Evolutionary conservation across 1,140 invertebrate species (phyloP), one percentile per base, ranked within the genome.

Genomic region (Latrodectus geometricus): DNA sequence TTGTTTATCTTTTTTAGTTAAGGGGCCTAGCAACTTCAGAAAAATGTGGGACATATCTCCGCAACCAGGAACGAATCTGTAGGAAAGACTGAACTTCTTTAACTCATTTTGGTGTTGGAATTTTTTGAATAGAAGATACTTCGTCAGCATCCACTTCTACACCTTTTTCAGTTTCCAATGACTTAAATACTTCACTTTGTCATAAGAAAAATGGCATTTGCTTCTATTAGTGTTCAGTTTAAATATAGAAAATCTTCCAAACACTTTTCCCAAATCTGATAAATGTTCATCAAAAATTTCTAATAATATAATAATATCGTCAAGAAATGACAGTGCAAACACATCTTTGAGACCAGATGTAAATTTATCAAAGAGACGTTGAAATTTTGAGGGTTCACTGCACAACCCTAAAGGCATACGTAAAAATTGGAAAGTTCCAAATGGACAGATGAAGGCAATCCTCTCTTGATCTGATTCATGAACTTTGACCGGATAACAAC

Each of bases 371-470:
- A 75, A 9, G 12, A 52, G 48, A 9, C 48, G 2, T 54, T 75
- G 73, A 75, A 75, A 75, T 3, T 48, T 75, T 9, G 73, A 9
- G 5, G 0, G 73, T 15, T 48, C 73, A n/a, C 52, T 75, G 17
- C 14, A 48, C 3, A 50, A 21, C 11, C 49, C 15, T 21, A 75
- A 75, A 14, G 8, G 73, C 11, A 75, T 52, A 0, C 15, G 14
- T 12, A 75, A 52, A 54, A 17, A 52, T 17, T 21, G 3, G 8
- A 17, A 52, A 54, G 49, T 52, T n/a, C 49, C 48, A 54, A 52
- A 17, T 15, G 49, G 73, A 52, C n/a, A 52, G 3, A 90, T 88
- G 70, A 91, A 90, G 52, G 90, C 83, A 9, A 87, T 89, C 68
- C 89, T 90, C 17, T 89, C 87, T 68, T 74, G 84, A 84, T 88